Conservation (phyloP, 2,113 vertebrate genomes). For the Austrofundulus limnaeus region DNA sequence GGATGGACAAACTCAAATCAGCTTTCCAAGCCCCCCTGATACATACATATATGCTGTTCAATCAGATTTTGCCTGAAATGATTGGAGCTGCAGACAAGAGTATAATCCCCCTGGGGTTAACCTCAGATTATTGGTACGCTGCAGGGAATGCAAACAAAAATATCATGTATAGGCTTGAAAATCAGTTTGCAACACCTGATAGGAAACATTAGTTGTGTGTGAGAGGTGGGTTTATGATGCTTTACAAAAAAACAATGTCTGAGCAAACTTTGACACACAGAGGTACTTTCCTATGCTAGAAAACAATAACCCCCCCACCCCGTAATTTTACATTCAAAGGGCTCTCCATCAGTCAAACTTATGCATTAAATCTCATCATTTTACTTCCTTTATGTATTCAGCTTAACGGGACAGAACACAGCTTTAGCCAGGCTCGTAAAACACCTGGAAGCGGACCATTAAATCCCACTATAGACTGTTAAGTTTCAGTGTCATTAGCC, state of each 20-base stretch:
- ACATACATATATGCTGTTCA: constrained; percentile 35
- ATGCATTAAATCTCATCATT: constrained; percentile 4
- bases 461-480: constrained; percentile 45
- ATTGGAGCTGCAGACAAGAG: constrained; percentile 32
- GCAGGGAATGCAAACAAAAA: constrained; percentile 32
- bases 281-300: background rate
- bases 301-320: no score
- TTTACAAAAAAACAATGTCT: background rate
- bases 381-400: constrained; percentile 13
- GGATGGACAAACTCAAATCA: constrained; percentile 38
- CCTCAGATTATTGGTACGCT: constrained; percentile 40
- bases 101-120: constrained; percentile 46
- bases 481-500: constrained; percentile 52
- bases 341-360: background rate
- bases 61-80: constrained; percentile 36
- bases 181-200: background rate
- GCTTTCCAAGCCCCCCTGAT: constrained; percentile 30
- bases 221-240: background rate
- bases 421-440: constrained; percentile 44
- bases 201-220: background rate
- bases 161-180: background rate
- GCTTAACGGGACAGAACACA: constrained; percentile 42
- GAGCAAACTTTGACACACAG: background rate
- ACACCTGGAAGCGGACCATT: constrained; percentile 41
- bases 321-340: background rate